Evolutionary conservation across 2,797 vertebrate genomes (phyloP).

Genomic region (Protosalanx chinensis): DNA sequence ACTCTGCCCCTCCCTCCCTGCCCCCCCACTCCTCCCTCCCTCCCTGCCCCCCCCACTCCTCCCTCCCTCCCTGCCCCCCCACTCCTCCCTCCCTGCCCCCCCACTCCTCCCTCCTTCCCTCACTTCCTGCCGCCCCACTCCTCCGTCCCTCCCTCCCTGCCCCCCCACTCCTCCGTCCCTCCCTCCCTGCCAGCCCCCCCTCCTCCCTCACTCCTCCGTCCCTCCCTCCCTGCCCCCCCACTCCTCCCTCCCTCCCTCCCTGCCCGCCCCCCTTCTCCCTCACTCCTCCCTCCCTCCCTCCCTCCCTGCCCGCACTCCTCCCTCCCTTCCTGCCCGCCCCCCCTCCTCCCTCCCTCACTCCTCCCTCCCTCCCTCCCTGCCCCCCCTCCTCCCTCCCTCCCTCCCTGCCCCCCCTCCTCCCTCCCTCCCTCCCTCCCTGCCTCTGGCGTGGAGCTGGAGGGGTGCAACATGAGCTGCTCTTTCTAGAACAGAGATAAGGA

Average conservation of each 20-base stretch:
- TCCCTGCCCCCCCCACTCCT: not conserved
- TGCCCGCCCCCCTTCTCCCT: too few relatives aligned
- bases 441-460: constrained; percentile 3
- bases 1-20: too few relatives aligned
- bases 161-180: not conserved
- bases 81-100: too few relatives aligned
- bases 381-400: not conserved
- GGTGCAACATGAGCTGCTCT: not conserved
- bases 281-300: not conserved
- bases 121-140: too few relatives aligned
- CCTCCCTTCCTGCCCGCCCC: too few relatives aligned
- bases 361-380: too few relatives aligned
- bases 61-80: constrained; percentile 3
- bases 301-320: not conserved
- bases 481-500: not conserved
- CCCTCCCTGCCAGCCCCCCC: not conserved
- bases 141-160: too few relatives aligned
- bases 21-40: too few relatives aligned
- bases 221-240: constrained; percentile 3
- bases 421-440: not conserved
- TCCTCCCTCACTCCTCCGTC: not conserved
- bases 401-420: not conserved
- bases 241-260: too few relatives aligned
- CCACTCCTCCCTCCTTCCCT: too few relatives aligned
- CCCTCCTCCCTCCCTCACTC: too few relatives aligned